Conservation (phyloP, 2,888 invertebrate genomes). For the Drosophila dives region DNA sequence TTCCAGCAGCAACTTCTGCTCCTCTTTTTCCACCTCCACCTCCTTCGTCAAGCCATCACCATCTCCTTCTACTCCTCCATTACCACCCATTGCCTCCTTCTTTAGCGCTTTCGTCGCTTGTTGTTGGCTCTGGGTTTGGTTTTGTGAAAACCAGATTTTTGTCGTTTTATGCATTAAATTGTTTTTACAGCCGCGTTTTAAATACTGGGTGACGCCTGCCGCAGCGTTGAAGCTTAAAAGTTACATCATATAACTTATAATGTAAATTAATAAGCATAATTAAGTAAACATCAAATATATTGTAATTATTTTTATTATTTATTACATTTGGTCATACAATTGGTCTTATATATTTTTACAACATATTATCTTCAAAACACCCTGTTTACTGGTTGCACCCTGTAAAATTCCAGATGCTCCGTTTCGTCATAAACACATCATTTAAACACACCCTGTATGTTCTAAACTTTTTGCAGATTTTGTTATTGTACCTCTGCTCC, state of each 20-base stretch:
- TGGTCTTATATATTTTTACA: background rate
- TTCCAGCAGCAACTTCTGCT: slow-evolving; percentile 63
- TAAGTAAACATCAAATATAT: background rate
- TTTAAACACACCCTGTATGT: slow-evolving; percentile 23
- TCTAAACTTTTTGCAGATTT: background rate
- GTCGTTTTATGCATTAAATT: slow-evolving; percentile 82
- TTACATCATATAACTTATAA: background rate
- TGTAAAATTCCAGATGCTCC: background rate
- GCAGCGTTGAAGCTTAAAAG: background rate
- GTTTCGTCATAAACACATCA: background rate
- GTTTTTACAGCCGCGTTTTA: slow-evolving; percentile 80
- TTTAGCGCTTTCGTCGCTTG: slow-evolving; percentile 67
- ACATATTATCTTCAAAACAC: background rate
- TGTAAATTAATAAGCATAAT: background rate
- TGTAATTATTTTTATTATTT: background rate
- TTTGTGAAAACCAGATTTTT: slow-evolving; percentile 82
- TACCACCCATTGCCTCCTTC: slow-evolving; percentile 57
- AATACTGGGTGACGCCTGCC: slow-evolving; percentile 60
- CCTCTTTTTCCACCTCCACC: slow-evolving; percentile 27
- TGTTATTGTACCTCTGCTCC: background rate
- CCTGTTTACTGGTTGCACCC: background rate
- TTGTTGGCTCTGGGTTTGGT: slow-evolving; percentile 70
- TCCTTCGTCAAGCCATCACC: slow-evolving; percentile 16
- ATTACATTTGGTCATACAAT: background rate
- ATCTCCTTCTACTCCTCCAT: slow-evolving; percentile 16